Percentiles rank a stretch among this genome's conserved stretches.
Conservation (phyloP, 2,113 vertebrate genomes). For the Dendrocopos noguchii region DNA sequence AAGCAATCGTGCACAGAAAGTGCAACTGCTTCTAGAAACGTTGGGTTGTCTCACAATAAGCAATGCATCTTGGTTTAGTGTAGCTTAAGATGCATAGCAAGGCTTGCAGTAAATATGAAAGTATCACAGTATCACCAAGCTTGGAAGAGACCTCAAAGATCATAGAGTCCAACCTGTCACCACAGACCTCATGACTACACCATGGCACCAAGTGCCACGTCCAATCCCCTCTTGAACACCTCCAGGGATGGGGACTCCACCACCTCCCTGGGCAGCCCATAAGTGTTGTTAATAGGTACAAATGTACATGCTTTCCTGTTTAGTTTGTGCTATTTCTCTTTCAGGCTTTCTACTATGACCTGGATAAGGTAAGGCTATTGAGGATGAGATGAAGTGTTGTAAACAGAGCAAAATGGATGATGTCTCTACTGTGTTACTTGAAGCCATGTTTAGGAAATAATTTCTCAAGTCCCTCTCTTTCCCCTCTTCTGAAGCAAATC, state of each 20-base stretch:
- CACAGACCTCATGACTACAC: no score
- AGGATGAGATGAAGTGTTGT: not conserved
- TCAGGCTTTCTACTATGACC: constrained; percentile 95
- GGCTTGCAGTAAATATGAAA: not conserved
- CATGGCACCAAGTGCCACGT: no score
- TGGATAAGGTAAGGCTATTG: constrained; percentile 88
- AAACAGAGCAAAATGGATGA: not conserved
- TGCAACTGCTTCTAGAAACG: not conserved
- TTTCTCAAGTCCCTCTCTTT: not conserved
- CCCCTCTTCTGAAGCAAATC: constrained; percentile 83
- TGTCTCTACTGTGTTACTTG: not conserved
- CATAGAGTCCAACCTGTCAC: no score
- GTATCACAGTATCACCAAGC: no score
- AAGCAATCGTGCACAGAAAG: not conserved
- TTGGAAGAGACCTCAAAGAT: no score
- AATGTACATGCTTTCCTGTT: not conserved
- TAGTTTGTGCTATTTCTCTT: constrained; percentile 40
- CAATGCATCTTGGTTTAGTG: no score
- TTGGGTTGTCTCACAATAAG: not conserved
- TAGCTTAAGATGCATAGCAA: not conserved
- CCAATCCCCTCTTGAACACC: no score
- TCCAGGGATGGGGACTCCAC: no score
- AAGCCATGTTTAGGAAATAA: not conserved
- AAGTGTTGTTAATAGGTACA: not conserved
- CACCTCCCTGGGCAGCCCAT: no score